phyloP scores from a whole-genome alignment of 2,113 vertebrate genomes.

The Corythaeola cristata region DNA sequence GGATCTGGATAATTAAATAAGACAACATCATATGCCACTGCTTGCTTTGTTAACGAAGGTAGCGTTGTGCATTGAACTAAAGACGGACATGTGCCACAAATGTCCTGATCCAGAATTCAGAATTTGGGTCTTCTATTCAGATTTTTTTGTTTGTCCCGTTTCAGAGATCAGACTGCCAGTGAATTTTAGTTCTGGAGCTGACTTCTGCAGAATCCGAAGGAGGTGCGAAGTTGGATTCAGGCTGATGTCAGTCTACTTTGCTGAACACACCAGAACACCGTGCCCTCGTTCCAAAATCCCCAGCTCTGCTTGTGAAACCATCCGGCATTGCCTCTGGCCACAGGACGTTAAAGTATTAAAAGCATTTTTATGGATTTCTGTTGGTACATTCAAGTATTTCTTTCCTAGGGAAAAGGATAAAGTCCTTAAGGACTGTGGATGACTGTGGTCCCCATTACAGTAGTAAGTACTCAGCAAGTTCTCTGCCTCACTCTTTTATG shows the following conservation, averaged over 20 bases:
- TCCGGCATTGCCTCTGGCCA: background rate
- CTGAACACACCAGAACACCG: background rate
- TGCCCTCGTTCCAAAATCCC: background rate
- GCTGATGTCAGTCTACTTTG: background rate
- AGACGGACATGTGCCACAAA: background rate
- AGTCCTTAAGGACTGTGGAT: background rate
- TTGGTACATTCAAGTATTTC: background rate
- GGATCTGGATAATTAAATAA: background rate
- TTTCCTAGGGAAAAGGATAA: background rate
- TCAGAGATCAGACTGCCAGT: background rate
- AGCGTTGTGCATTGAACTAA: background rate
- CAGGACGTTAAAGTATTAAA: background rate
- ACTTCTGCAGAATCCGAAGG: background rate
- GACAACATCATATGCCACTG: no score
- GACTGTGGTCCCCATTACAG: background rate
- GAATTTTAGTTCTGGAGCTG: background rate
- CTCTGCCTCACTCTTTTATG: background rate
- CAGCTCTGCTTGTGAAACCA: background rate
- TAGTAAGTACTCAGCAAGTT: background rate
- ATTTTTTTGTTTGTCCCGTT: background rate
- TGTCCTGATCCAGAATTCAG: background rate
- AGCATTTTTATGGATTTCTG: background rate
- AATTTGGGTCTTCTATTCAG: background rate
- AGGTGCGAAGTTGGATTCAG: background rate
- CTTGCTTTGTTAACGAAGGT: background rate